Percentiles rank a stretch among this genome's conserved stretches.
These are phyloP conservation scores for Sarcophaga rosellei DNA, from an alignment of 2,888 invertebrate species.

Conservation along the genomic window DNA sequence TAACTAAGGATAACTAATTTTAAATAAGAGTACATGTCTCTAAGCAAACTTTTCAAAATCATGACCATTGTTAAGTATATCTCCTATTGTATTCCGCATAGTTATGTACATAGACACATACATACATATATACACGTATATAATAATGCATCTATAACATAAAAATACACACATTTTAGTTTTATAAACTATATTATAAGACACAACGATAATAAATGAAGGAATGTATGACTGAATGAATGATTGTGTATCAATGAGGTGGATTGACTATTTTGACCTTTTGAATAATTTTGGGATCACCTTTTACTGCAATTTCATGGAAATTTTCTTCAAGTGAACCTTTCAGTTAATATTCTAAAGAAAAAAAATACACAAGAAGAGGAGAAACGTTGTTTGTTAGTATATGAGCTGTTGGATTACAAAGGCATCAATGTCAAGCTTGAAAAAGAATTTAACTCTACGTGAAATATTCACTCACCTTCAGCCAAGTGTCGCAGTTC, in stretches of 20 bases:
- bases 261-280: neutral
- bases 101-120: too few relatives aligned
- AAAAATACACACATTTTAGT: too few relatives aligned
- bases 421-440: constrained; percentile 56
- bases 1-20: constrained; percentile 29
- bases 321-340: constrained; percentile 14
- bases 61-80: too few relatives aligned
- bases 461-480: constrained; percentile 62
- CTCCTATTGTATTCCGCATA: too few relatives aligned
- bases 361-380: neutral
- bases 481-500: constrained; percentile 56
- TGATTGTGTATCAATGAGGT: neutral
- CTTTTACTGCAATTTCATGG: constrained; percentile 17
- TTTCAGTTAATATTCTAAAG: constrained; percentile 44
- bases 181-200: too few relatives aligned
- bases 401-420: constrained; percentile 52
- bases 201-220: too few relatives aligned
- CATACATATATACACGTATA: too few relatives aligned
- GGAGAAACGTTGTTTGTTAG: constrained; percentile 38
- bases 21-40: constrained; percentile 6
- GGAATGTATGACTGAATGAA: neutral
- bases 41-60: too few relatives aligned
- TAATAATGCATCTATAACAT: too few relatives aligned
- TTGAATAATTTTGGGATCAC: constrained; percentile 11
- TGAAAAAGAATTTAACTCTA: constrained; percentile 48